phyloP scores from a whole-genome alignment of 1,140 invertebrate genomes.

The Antheraea pernyi region DNA sequence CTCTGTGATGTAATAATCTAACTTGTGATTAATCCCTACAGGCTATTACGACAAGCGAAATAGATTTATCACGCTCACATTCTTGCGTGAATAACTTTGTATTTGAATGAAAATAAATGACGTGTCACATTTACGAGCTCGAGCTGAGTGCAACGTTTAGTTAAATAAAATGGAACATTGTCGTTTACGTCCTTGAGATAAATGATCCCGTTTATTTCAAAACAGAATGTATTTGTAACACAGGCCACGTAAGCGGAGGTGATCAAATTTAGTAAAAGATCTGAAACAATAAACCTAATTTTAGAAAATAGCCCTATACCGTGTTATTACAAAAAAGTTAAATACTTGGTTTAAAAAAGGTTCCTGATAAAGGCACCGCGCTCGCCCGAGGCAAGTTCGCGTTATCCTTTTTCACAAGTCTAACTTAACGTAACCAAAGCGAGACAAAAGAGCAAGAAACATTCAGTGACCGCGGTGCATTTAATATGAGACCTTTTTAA shows the following conservation, averaged over 20 bases:
- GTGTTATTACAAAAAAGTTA: too few species aligned
- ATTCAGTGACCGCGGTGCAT: too few species aligned
- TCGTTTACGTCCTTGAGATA: background rate
- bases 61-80: background rate
- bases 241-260: background rate
- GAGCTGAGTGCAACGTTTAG: background rate
- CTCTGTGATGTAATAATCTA: too few species aligned
- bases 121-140: background rate
- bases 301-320: background rate
- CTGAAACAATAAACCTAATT: background rate
- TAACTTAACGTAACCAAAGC: too few species aligned
- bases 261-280: background rate
- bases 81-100: background rate
- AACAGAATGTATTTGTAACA: background rate
- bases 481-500: too few species aligned
- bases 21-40: background rate
- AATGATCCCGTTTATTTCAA: background rate
- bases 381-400: too few species aligned
- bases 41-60: background rate
- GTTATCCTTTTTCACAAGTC: too few species aligned
- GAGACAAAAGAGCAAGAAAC: too few species aligned
- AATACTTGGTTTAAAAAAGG: too few species aligned
- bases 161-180: background rate
- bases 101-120: conserved; percentile 2
- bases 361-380: too few species aligned